Percentiles rank a stretch among this genome's conserved stretches.
Conservation (phyloP, 2,797 vertebrate species). For the Clarias laeviceps region DNA sequence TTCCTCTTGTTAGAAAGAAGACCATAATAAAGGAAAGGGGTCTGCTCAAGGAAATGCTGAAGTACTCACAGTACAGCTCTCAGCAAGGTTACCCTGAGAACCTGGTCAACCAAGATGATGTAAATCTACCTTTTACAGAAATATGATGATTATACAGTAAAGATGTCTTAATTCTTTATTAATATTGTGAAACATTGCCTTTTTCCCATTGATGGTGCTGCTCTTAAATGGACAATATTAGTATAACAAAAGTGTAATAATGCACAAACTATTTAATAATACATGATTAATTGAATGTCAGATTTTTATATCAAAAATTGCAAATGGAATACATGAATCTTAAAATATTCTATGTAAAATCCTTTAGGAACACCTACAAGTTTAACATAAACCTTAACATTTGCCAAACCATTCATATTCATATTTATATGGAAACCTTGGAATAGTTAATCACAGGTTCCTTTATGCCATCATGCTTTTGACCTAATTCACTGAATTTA, state of each 20-base stretch:
- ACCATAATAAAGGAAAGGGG: slow-evolving; percentile 34
- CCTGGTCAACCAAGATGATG: slow-evolving; percentile 51
- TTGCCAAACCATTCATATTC: too few relatives aligned
- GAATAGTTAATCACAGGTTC: neutral
- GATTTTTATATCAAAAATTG: neutral
- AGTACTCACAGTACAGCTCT: slow-evolving; percentile 37
- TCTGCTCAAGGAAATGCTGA: slow-evolving; percentile 12
- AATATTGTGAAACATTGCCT: neutral
- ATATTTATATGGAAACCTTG: neutral
- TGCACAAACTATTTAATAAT: neutral
- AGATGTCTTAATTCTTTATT: neutral
- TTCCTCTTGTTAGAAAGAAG: slow-evolving; percentile 41
- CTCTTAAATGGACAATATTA: neutral
- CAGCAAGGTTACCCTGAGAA: slow-evolving; percentile 41
- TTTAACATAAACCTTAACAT: too few relatives aligned
- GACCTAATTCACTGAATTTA: neutral
- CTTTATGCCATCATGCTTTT: neutral
- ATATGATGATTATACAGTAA: neutral
- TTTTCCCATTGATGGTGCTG: neutral
- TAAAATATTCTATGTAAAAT: too few relatives aligned
- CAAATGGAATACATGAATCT: neutral
- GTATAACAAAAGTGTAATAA: too few relatives aligned
- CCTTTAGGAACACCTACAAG: too few relatives aligned
- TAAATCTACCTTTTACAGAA: slow-evolving; percentile 9
- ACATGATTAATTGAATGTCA: neutral